Conservation (phyloP, 1,140 invertebrate species). For the Vanessa tameamea region DNA sequence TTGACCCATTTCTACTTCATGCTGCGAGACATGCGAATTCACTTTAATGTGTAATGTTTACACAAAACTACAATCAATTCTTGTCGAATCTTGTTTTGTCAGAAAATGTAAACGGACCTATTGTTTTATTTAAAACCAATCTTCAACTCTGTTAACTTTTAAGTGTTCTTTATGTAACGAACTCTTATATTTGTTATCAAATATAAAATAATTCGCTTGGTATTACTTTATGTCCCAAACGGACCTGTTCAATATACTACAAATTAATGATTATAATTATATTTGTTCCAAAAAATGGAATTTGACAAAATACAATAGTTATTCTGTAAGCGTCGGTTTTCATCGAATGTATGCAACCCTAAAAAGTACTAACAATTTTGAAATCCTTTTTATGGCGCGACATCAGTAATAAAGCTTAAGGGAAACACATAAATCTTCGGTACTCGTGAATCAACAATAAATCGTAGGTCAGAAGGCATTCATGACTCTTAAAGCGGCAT, state of each 20-base stretch:
- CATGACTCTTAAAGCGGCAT: conserved; percentile 62
- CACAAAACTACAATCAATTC: conserved; percentile 62
- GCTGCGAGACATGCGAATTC: conserved; percentile 76
- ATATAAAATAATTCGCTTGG: too few species aligned
- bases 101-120: conserved; percentile 14
- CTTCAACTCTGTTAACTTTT: neutral
- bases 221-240: too few species aligned
- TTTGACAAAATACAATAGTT: too few species aligned
- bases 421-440: conserved; percentile 65
- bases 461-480: conserved; percentile 62
- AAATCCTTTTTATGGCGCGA: conserved; percentile 40
- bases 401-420: conserved; percentile 69
- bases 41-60: conserved; percentile 65
- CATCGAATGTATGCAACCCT: too few species aligned
- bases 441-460: conserved; percentile 59
- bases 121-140: neutral
- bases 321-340: too few species aligned
- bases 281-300: too few species aligned
- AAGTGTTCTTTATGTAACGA: too few species aligned
- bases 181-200: too few species aligned
- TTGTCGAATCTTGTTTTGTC: conserved; percentile 53
- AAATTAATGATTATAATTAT: too few species aligned
- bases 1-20: conserved; percentile 61
- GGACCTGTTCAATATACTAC: too few species aligned
- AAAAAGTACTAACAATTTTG: neutral